Evolutionary conservation across 2,888 invertebrate species (phyloP).

Genomic region (Dicyrtoma fusca): DNA sequence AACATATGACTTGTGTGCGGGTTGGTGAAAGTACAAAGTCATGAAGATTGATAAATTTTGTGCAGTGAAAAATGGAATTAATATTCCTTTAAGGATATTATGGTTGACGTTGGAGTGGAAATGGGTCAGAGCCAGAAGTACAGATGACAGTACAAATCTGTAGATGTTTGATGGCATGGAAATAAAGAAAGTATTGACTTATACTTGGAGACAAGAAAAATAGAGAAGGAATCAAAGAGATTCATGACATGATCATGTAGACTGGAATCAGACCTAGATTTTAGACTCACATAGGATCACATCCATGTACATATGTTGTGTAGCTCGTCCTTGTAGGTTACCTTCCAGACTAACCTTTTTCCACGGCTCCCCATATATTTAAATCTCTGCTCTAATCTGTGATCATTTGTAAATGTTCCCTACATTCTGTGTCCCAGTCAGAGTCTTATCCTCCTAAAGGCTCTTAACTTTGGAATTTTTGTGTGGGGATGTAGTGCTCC

Average conservation of each 20-base stretch:
- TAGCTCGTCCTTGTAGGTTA: too few species aligned
- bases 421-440: neutral
- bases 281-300: neutral
- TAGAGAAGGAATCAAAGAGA: constrained; percentile 27
- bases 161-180: constrained; percentile 28
- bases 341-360: too few species aligned
- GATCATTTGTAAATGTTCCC: too few species aligned
- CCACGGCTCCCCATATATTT: too few species aligned
- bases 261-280: neutral
- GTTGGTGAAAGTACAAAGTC: neutral
- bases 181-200: constrained; percentile 20
- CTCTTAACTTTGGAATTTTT: neutral
- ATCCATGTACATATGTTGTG: too few species aligned
- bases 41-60: neutral
- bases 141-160: neutral
- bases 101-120: neutral
- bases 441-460: neutral
- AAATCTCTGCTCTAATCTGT: too few species aligned
- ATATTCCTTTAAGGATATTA: constrained; percentile 5
- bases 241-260: constrained; percentile 21
- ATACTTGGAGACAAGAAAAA: constrained; percentile 18
- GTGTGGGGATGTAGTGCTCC: too few species aligned
- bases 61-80: neutral
- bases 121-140: neutral
- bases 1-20: too few species aligned